Evolutionary conservation across 2,113 vertebrate species (phyloP), one percentile per base, ranked within the genome.

Genomic region (Tamias sibiricus): DNA sequence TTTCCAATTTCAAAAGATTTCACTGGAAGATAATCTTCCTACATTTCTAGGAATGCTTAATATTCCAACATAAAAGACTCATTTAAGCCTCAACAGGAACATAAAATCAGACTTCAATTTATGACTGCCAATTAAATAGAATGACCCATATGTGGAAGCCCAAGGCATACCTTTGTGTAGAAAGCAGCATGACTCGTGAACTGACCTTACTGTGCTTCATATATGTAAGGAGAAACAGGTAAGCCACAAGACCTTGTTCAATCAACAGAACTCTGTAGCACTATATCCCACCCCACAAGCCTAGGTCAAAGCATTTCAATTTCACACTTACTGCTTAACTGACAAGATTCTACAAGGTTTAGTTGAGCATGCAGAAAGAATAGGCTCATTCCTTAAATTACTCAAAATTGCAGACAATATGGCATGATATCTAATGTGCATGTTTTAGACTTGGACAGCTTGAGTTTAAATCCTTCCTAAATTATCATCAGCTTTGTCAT

Each of bases 51-150:
- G 32, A 82, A 72, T 81, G 52, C 2, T 64, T 76, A 91, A 68
- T 93, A 74, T 75, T 91, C 91, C 54, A 77, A 91, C 28, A 72
- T 82, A 93, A 92, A 95, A 77, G 17, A 54, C 17, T 90, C 76
- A 72, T 4, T n/a, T 87, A 77, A 95, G 8, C 6, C 24, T 92
- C 69, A 81, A 77, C 20, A 62, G 91, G 74, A 80, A 40, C 82
- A 85, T 89, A 89, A 95, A 97, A 69, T 44, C 2, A 69, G 26
- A 74, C 47, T 93, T 95, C 54, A 77, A 49, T 91, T 95, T 93
- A 93, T 86, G 74, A 62, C 28, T 54, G 1, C 0, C 59, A 93
- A 91, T 82, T 95, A 93, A 71, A 72, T 28, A 47, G 57, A 85
- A 8, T 77, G 44, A 68, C 44, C 20, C 22, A 37, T 11, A 79